A percentile compares a stretch with the other conserved stretches of the same genome.
Conservation (phyloP, 2,888 invertebrate genomes). For the Lymantria dispar region DNA sequence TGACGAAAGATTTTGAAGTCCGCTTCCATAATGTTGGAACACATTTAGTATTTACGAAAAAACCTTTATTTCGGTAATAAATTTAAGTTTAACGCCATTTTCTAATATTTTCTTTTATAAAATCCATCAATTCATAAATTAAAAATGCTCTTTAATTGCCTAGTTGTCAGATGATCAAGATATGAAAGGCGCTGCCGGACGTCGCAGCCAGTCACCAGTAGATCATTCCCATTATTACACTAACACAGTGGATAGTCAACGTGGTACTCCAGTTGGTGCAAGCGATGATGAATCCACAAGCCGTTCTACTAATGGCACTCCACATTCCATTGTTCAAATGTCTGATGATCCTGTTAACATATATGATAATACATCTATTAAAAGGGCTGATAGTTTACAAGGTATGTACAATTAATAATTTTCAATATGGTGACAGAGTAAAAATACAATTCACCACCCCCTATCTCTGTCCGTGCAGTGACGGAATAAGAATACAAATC, state of each 20-base stretch:
- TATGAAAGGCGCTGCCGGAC: conserved; percentile 67
- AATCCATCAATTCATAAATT: no score
- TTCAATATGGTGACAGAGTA: no score
- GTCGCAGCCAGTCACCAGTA: conserved; percentile 69
- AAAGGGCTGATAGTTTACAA: conserved; percentile 73
- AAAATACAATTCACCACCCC: no score
- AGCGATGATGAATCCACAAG: conserved; percentile 77
- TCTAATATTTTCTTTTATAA: no score
- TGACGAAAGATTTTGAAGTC: no score
- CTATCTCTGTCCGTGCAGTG: no score
- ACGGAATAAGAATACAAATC: no score
- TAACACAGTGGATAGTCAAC: conserved; percentile 56
- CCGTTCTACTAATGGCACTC: conserved; percentile 77
- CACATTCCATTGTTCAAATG: conserved; percentile 88
- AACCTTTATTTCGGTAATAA: no score
- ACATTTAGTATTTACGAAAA: no score
- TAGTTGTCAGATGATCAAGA: conserved; percentile 79
- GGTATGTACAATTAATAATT: conserved; percentile 38
- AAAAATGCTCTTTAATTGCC: neutral
- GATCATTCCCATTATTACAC: conserved; percentile 61
- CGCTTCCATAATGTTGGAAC: no score
- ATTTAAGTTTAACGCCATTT: no score
- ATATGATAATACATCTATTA: conserved; percentile 68
- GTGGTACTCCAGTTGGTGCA: conserved; percentile 75
- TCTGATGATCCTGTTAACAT: conserved; percentile 73